These are phyloP conservation scores for Chloebia gouldiae DNA, from an alignment of 2,113 vertebrate species.

Conservation along the genomic window DNA sequence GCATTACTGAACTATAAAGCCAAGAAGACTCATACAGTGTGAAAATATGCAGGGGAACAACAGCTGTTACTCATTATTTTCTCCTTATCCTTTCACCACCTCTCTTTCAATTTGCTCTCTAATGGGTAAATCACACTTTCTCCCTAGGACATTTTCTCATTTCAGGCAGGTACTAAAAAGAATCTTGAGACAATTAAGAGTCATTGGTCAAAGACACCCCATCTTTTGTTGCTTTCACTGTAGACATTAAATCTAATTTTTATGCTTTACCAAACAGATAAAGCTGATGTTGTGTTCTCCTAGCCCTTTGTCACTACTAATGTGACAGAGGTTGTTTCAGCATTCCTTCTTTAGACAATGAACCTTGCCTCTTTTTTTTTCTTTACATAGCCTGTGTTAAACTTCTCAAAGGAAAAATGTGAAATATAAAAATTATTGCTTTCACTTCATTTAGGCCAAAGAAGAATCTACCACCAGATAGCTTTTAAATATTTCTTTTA, in stretches of 20 bases:
- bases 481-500: background rate
- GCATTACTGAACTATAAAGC: background rate
- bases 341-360: background rate
- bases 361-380: background rate
- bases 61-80: constrained; percentile 62
- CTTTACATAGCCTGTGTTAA: background rate
- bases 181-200: background rate
- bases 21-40: background rate
- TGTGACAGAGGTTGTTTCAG: background rate
- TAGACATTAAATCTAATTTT: background rate
- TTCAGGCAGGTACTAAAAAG: background rate
- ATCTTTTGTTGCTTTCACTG: background rate
- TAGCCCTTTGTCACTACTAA: background rate
- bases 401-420: background rate
- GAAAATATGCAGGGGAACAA: constrained; percentile 18
- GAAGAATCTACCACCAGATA: background rate
- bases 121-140: constrained; percentile 53
- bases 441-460: background rate
- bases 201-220: background rate
- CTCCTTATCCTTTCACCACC: constrained; percentile 52
- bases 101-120: constrained; percentile 56
- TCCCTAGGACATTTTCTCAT: constrained; percentile 48
- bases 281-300: background rate
- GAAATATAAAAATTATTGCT: background rate
- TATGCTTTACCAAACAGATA: background rate